A percentile compares a stretch with the other conserved stretches of the same genome.
Evolutionary conservation across 2,888 invertebrate genomes (phyloP).

Genomic region (Parasteatoda lunata): DNA sequence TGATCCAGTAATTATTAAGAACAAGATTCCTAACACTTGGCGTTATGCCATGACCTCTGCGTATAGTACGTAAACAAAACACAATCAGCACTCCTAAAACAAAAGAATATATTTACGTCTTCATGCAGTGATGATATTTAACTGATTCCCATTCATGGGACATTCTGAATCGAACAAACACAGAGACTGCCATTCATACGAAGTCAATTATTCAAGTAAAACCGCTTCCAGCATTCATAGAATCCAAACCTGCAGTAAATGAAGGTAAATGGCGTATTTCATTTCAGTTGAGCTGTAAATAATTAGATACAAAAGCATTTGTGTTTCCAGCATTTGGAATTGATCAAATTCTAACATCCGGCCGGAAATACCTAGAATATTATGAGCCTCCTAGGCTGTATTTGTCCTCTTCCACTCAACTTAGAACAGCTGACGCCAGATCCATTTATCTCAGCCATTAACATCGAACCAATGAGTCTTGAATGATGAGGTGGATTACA

Average conservation of each 20-base stretch:
- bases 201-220: too few species aligned
- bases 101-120: too few species aligned
- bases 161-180: too few species aligned
- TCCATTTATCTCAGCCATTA: neutral
- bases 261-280: constrained; percentile 1
- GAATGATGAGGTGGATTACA: neutral
- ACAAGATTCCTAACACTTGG: too few species aligned
- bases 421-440: neutral
- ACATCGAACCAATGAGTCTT: neutral
- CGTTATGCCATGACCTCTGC: too few species aligned
- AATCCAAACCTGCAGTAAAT: neutral
- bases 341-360: neutral
- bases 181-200: too few species aligned
- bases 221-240: neutral
- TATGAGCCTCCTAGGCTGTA: neutral
- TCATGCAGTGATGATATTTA: too few species aligned
- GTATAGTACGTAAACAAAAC: too few species aligned
- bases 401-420: neutral
- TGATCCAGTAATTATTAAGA: too few species aligned
- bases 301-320: neutral
- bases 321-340: neutral
- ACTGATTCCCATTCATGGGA: too few species aligned
- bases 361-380: neutral
- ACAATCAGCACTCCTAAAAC: too few species aligned
- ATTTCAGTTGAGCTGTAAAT: neutral